phyloP scores from a whole-genome alignment of 2,888 invertebrate genomes.

The Flabesymbios commensalis region DNA sequence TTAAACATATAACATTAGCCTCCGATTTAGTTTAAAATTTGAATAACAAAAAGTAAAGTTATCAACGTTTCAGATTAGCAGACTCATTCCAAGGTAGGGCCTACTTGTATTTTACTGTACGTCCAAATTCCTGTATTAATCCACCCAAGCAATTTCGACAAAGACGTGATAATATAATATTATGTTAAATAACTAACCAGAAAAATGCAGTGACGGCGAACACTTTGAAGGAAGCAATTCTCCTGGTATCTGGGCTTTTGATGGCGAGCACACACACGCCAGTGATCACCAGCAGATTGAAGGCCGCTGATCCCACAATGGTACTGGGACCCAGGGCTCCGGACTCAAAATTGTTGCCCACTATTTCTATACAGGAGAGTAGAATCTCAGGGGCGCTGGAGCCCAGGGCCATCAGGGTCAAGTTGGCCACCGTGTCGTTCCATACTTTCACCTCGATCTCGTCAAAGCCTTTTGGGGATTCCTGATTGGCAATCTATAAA shows the following conservation, averaged over 20 bases:
- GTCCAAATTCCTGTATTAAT: too few relatives aligned
- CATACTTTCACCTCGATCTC: constrained; percentile 64
- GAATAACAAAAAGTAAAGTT: too few relatives aligned
- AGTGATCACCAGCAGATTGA: constrained; percentile 66
- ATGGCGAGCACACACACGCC: constrained; percentile 66
- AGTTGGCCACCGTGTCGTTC: constrained; percentile 65
- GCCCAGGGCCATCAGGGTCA: constrained; percentile 67
- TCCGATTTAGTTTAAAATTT: too few relatives aligned
- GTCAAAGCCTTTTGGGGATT: constrained; percentile 39
- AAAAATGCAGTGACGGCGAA: constrained; percentile 60
- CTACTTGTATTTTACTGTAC: too few relatives aligned
- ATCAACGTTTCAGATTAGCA: too few relatives aligned
- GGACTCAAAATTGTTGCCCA: constrained; percentile 60
- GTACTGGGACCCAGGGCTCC: constrained; percentile 67
- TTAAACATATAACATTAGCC: too few relatives aligned
- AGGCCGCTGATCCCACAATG: constrained; percentile 68
- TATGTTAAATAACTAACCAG: too few relatives aligned
- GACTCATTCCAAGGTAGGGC: too few relatives aligned
- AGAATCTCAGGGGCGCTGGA: constrained; percentile 67
- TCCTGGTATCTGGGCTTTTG: constrained; percentile 59
- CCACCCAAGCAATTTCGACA: too few relatives aligned
- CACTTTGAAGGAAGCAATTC: constrained; percentile 63
- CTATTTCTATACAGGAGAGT: constrained; percentile 65
- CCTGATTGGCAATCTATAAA: constrained; percentile 45
- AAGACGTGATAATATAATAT: too few relatives aligned